Percentiles rank a stretch among this genome's conserved stretches.
Conservation (phyloP, 2,113 vertebrate species). For the Protobothrops mucrosquamatus region DNA sequence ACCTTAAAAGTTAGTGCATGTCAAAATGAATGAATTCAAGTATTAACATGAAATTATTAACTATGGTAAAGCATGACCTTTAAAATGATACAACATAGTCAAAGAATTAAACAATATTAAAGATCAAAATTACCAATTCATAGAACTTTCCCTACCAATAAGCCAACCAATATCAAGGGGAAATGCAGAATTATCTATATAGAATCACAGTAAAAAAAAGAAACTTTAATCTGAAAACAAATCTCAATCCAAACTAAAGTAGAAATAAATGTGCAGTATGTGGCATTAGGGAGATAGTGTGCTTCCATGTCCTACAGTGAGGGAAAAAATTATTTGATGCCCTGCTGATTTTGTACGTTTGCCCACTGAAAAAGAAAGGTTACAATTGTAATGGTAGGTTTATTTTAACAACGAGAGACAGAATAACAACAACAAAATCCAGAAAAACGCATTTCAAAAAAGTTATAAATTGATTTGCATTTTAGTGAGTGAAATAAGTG, state of each 20-base stretch:
- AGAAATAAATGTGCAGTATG: neutral
- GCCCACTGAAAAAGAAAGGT: too few relatives aligned
- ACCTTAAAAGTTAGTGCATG: neutral
- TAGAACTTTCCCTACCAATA: neutral
- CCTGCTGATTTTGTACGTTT: too few relatives aligned
- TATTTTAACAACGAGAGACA: too few relatives aligned
- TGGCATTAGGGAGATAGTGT: neutral
- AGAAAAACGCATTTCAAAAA: too few relatives aligned
- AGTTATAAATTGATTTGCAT: too few relatives aligned
- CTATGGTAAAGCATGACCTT: neutral
- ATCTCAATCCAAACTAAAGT: neutral
- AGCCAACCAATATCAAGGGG: neutral
- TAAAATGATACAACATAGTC: neutral
- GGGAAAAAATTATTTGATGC: too few relatives aligned
- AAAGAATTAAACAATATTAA: neutral
- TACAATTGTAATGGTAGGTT: too few relatives aligned
- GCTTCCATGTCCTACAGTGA: neutral
- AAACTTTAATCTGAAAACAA: neutral
- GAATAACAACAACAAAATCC: too few relatives aligned
- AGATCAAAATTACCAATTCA: neutral
- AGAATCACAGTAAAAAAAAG: neutral
- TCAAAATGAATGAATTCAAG: neutral
- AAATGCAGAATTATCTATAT: neutral
- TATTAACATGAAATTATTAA: neutral
- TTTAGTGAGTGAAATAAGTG: too few relatives aligned